These are phyloP conservation scores for Orientallactaga sibirica DNA, from an alignment of 2,797 vertebrate genomes.

Conservation along the genomic window DNA sequence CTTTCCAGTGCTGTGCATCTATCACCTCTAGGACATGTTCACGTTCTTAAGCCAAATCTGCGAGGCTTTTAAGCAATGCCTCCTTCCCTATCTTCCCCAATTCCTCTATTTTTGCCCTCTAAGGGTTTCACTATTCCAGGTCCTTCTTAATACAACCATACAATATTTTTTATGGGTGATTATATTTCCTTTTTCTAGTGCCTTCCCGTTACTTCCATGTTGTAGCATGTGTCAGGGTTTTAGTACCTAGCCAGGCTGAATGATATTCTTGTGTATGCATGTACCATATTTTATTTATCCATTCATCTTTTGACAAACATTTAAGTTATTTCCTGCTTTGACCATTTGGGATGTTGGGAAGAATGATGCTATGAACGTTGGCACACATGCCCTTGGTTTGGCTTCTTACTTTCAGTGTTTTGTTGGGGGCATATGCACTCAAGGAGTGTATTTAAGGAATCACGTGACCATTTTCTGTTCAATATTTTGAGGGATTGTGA, in stretches of 20 bases:
- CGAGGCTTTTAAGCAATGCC: neutral
- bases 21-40: neutral
- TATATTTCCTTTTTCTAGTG: neutral
- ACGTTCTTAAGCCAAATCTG: neutral
- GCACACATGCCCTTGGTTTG: neutral
- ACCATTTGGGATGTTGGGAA: neutral
- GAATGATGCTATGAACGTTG: neutral
- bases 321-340: neutral
- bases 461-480: neutral
- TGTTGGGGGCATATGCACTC: neutral
- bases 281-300: neutral
- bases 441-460: neutral
- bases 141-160: neutral
- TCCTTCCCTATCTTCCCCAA: neutral
- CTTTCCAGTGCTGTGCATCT: neutral
- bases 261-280: neutral
- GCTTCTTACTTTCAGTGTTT: neutral
- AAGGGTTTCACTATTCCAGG: neutral
- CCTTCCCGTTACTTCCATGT: neutral
- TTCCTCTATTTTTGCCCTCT: neutral
- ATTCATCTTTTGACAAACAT: too few relatives aligned
- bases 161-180: neutral
- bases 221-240: neutral
- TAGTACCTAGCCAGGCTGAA: neutral
- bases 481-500: neutral